Evolutionary conservation across 2,888 invertebrate genomes (phyloP), one percentile per base, ranked within the genome.

Genomic region (Gortyna flavago): DNA sequence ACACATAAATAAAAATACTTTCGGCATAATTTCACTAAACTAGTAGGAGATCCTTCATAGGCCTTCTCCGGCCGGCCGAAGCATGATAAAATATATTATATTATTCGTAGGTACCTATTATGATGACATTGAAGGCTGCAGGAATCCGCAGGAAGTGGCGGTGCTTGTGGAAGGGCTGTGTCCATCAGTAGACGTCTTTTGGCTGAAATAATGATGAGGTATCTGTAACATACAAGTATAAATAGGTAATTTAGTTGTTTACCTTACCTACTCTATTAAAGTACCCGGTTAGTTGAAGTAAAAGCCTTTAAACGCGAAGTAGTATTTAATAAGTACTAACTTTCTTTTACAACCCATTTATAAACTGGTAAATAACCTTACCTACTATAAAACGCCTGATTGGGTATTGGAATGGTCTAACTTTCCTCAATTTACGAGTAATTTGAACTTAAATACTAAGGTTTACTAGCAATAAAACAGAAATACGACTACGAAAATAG

Each of bases 251-350:
- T 11, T 38, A 18, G 2, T 48, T 11, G n/a, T 57, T 25, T 44
- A 61, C 16, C 51, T 51, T 61, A 13, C 18, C 35, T 65, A 74
- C 41, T n/a, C 32, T 65, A 21, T n/a, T 62, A 48, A 75, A 61
- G 13, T 44, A 44, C 6, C 11, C 18, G 25, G 35, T 35, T 71
- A 29, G 48, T 41, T 18, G 21, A 44, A 29, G 38, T 75, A 75
- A 77, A 77, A 62, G 70, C 29, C 62, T 77, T 21, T 59, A 21
- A 76, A 79, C 70, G 74, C 82, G 62, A 84, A 71, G 38, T n/a
- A 57, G 72, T 79, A 65, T 79, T 85, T 83, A 79, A 66, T 76
- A 65, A 61, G 67, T 72, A 57, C 61, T 69, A 69, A 84, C 54
- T 72, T 80, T 72, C 61, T 75, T 79, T 72, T 65, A 72, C 32